These are phyloP conservation scores for Periophthalmus magnuspinnatus DNA, from an alignment of 2,797 vertebrate species.

Conservation along the genomic window DNA sequence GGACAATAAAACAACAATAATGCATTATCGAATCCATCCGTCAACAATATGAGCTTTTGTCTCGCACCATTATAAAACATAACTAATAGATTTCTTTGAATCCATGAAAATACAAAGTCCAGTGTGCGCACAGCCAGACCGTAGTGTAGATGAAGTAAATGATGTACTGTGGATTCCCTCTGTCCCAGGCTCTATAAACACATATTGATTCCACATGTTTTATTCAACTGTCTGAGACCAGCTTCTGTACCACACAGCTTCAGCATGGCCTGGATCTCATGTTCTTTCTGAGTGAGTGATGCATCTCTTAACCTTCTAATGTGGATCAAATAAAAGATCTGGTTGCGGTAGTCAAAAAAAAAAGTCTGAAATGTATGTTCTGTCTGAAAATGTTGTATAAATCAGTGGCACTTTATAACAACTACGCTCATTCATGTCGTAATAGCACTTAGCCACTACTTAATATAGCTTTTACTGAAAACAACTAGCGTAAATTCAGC, in stretches of 20 bases:
- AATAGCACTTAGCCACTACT: too few relatives aligned
- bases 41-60: slow-evolving; percentile 39
- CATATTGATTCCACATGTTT: slow-evolving; percentile 5
- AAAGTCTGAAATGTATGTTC: too few relatives aligned
- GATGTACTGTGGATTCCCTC: neutral
- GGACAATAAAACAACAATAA: slow-evolving; percentile 74
- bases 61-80: neutral
- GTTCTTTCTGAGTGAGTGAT: neutral
- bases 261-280: neutral
- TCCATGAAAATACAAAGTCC: neutral
- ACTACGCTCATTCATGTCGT: too few relatives aligned
- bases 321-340: neutral
- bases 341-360: neutral
- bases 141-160: neutral
- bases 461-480: too few relatives aligned
- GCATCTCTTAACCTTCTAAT: neutral
- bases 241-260: slow-evolving; percentile 66
- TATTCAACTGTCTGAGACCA: neutral
- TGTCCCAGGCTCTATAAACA: slow-evolving; percentile 1
- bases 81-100: neutral
- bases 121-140: neutral
- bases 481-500: too few relatives aligned
- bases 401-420: too few relatives aligned
- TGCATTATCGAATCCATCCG: slow-evolving; percentile 55
- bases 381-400: too few relatives aligned